These are phyloP conservation scores for Bombyx mandarina DNA, from an alignment of 1,140 invertebrate species.

Conservation along the genomic window DNA sequence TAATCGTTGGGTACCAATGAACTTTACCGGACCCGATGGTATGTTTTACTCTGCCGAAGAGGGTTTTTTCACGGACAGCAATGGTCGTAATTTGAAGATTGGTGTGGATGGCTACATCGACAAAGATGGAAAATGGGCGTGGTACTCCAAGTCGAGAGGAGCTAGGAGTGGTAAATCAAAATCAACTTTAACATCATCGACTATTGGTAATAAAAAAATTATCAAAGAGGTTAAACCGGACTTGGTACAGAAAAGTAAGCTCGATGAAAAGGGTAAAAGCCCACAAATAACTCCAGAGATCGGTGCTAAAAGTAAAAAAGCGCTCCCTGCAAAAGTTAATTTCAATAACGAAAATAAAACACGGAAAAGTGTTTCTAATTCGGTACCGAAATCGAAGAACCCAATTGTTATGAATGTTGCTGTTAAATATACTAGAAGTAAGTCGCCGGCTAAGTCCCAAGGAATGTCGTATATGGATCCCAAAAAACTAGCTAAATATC, in stretches of 20 bases:
- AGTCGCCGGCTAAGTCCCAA: conserved; percentile 9
- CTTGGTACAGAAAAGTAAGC: conserved; percentile 12
- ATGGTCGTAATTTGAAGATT: conserved; percentile 36
- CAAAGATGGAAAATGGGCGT: conserved; percentile 56
- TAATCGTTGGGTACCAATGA: conserved; percentile 57
- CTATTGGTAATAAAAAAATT: conserved; percentile 10
- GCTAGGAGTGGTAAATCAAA: conserved; percentile 31
- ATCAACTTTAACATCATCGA: conserved; percentile 19
- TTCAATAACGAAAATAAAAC: conserved; percentile 16
- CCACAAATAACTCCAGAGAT: conserved; percentile 1
- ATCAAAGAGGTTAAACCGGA: conserved; percentile 8
- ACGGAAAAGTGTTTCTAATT: conserved; percentile 28
- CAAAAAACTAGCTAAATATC: conserved; percentile 41
- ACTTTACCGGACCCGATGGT: conserved; percentile 56
- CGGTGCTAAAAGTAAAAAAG: conserved; percentile 20
- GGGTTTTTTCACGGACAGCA: conserved; percentile 42
- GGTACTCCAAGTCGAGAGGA: conserved; percentile 33
- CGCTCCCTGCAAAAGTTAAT: conserved; percentile 3
- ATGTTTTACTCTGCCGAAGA: conserved; percentile 56
- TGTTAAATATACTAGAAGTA: conserved; percentile 25
- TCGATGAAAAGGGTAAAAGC: conserved; percentile 9
- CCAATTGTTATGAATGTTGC: conserved; percentile 39
- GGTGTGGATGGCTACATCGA: conserved; percentile 58
- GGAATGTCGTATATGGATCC: conserved; percentile 16
- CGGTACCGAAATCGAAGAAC: conserved; percentile 22